Conservation (phyloP, 2,797 vertebrate genomes). For the Falco cherrug region DNA sequence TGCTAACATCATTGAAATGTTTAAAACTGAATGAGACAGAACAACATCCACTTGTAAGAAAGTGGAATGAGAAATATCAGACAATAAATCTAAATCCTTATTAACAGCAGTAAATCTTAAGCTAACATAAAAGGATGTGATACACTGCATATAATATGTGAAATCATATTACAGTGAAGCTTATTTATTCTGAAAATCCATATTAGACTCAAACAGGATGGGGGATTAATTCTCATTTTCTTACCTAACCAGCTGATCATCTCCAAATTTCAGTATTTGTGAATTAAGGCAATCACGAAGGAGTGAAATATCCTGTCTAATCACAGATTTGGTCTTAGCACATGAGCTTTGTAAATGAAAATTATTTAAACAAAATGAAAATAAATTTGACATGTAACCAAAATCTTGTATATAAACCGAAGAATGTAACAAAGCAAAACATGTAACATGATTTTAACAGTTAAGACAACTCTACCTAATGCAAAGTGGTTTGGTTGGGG, state of each 20-base stretch:
- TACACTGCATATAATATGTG: constrained; percentile 43
- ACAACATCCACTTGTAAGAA: constrained; percentile 64
- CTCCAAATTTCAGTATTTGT: constrained; percentile 84
- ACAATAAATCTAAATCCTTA: constrained; percentile 53
- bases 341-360: constrained; percentile 84
- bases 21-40: constrained; percentile 64
- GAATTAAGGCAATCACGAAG: constrained; percentile 77
- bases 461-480: neutral
- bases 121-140: constrained; percentile 70
- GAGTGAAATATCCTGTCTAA: constrained; percentile 83
- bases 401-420: constrained; percentile 38
- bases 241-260: constrained; percentile 88
- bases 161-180: constrained; percentile 37
- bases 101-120: constrained; percentile 61
- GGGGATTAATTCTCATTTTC: constrained; percentile 48
- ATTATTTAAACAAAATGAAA: constrained; percentile 62
- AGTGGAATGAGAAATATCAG: constrained; percentile 66
- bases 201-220: constrained; percentile 3
- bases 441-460: neutral
- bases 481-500: neutral
- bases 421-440: constrained; percentile 47
- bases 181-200: constrained; percentile 24
- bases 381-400: constrained; percentile 46
- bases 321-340: constrained; percentile 83
- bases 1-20: constrained; percentile 37